These are phyloP conservation scores for Hedya salicella DNA, from an alignment of 2,888 invertebrate species.

Conservation along the genomic window DNA sequence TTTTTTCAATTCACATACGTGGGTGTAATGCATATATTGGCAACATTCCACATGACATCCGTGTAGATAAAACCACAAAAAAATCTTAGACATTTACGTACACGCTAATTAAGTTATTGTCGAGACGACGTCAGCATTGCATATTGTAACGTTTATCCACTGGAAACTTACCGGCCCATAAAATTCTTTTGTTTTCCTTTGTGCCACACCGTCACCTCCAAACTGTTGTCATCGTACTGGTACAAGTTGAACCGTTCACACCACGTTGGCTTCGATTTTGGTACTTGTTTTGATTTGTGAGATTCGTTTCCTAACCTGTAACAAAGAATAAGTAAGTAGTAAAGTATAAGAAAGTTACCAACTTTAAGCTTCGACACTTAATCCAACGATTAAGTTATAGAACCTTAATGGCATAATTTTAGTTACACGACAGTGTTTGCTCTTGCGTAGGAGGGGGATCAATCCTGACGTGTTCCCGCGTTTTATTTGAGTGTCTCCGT, in stretches of 20 bases:
- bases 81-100: no score
- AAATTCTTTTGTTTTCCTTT: slow-evolving; percentile 79
- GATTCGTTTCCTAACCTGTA: slow-evolving; percentile 73
- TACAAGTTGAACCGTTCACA: slow-evolving; percentile 76
- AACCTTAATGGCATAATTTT: no score
- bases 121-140: not conserved
- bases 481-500: no score
- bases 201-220: slow-evolving; percentile 78
- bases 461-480: no score
- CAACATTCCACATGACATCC: not conserved
- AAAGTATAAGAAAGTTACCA: no score
- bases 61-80: no score
- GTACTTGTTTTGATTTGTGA: slow-evolving; percentile 75
- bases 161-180: slow-evolving; percentile 72
- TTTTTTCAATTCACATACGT: not conserved
- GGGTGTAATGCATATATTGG: not conserved
- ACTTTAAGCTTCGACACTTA: no score
- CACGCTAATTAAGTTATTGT: not conserved
- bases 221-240: slow-evolving; percentile 68
- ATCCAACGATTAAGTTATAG: no score
- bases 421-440: no score
- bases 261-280: slow-evolving; percentile 73
- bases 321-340: slow-evolving; percentile 46
- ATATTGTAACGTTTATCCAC: no score
- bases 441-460: no score